Conservation (phyloP, 2,113 vertebrate species). For the Marmota flaviventris region DNA sequence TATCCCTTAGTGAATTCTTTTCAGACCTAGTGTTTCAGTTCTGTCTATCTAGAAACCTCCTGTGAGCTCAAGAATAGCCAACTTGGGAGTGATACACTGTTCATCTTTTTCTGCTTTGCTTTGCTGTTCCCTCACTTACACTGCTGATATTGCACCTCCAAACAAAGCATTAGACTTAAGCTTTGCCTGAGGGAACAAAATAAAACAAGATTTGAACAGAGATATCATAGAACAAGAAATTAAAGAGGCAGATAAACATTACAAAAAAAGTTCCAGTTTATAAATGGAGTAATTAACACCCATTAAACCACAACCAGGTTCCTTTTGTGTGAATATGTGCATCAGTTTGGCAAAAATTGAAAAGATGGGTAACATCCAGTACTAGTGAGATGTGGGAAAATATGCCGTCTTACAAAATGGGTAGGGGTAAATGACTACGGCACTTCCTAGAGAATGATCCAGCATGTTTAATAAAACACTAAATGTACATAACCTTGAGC, state of each 20-base stretch:
- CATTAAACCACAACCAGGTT: background rate
- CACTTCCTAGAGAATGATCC: background rate
- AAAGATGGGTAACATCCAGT: background rate
- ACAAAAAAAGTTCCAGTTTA: background rate
- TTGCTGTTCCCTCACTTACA: background rate
- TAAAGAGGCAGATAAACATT: background rate
- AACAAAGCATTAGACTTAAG: too few species aligned
- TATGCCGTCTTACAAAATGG: background rate
- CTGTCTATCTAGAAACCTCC: background rate
- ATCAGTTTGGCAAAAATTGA: background rate
- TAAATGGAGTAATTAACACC: background rate
- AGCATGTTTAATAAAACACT: background rate
- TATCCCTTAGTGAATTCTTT: background rate
- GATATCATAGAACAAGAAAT: conserved; percentile 7
- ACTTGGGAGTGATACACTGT: background rate
- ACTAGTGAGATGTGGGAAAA: background rate
- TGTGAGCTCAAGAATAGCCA: background rate
- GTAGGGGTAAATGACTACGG: background rate
- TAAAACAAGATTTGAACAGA: background rate
- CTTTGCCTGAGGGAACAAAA: background rate
- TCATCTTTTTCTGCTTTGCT: background rate
- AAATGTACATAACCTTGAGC: background rate
- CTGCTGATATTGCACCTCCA: background rate
- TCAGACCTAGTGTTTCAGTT: background rate
- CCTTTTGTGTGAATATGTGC: background rate